Percentiles rank a stretch among this genome's conserved stretches.
These are phyloP conservation scores for Coboldia fuscipes DNA, from an alignment of 1,140 invertebrate genomes.

Conservation along the genomic window DNA sequence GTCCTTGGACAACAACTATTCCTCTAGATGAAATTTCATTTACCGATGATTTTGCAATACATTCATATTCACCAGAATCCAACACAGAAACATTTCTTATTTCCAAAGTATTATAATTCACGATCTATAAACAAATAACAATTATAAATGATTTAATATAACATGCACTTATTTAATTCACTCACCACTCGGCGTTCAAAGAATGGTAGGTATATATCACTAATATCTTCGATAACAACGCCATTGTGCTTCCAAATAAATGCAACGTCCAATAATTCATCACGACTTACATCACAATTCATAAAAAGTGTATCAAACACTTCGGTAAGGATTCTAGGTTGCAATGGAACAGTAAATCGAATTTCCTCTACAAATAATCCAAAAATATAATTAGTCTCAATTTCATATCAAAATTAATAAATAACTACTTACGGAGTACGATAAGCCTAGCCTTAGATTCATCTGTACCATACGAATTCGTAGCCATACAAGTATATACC, in stretches of 20 bases:
- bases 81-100: conserved; percentile 65
- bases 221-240: conserved; percentile 45
- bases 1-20: conserved; percentile 53
- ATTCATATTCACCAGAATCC: conserved; percentile 75
- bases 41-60: conserved; percentile 70
- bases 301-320: conserved; percentile 50
- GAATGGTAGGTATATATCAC: conserved; percentile 10
- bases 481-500: conserved; percentile 69
- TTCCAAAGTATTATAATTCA: conserved; percentile 49
- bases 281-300: conserved; percentile 57
- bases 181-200: too few relatives aligned
- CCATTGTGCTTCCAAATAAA: conserved; percentile 84
- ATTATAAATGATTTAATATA: not conserved
- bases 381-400: conserved; percentile 3
- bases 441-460: conserved; percentile 60
- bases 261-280: conserved; percentile 65
- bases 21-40: conserved; percentile 52
- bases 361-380: conserved; percentile 30
- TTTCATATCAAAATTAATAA: not conserved
- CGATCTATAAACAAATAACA: conserved; percentile 21
- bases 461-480: conserved; percentile 62
- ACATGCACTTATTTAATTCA: conserved; percentile 21
- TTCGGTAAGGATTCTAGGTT: conserved; percentile 35
- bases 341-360: conserved; percentile 41
- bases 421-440: conserved; percentile 47